Conservation (phyloP, 2,888 invertebrate species). For the Taphrorychus bicolor region DNA sequence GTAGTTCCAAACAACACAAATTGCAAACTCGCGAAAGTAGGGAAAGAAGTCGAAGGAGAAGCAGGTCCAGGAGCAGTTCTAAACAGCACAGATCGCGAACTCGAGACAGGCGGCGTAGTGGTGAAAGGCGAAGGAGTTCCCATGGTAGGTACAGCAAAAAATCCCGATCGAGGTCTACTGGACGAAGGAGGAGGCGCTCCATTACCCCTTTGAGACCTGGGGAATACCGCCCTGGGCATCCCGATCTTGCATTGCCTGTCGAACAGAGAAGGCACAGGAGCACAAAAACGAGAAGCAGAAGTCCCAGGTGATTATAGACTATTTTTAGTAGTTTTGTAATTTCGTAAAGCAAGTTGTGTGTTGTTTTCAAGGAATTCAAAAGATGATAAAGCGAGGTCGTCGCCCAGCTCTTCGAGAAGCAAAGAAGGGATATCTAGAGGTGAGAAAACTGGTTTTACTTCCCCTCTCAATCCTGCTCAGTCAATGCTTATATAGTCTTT, state of each 20-base stretch:
- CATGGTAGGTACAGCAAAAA: neutral
- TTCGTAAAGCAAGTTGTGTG: constrained; percentile 1
- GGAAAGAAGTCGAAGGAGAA: too few relatives aligned
- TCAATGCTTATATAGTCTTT: too few relatives aligned
- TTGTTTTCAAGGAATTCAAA: neutral
- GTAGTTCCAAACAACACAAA: constrained; percentile 12
- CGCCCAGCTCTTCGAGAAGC: too few relatives aligned
- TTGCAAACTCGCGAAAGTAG: constrained; percentile 13
- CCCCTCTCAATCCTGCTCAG: too few relatives aligned
- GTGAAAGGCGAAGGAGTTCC: too few relatives aligned
- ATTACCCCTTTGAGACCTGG: constrained; percentile 41
- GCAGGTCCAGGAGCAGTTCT: constrained; percentile 3
- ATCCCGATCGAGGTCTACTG: constrained; percentile 13
- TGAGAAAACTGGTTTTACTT: too few relatives aligned
- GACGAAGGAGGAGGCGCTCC: constrained; percentile 15
- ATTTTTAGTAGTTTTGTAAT: neutral
- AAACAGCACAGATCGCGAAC: neutral
- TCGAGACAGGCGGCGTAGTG: too few relatives aligned
- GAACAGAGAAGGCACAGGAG: constrained; percentile 7
- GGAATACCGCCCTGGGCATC: constrained; percentile 43
- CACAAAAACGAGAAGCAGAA: constrained; percentile 15
- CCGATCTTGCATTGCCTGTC: constrained; percentile 34
- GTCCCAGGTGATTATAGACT: constrained; percentile 1
- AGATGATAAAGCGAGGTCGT: too few relatives aligned
- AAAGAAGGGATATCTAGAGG: too few relatives aligned